Conservation (phyloP, 2,113 vertebrate species). For the Psilopsiagon aurifrons region DNA sequence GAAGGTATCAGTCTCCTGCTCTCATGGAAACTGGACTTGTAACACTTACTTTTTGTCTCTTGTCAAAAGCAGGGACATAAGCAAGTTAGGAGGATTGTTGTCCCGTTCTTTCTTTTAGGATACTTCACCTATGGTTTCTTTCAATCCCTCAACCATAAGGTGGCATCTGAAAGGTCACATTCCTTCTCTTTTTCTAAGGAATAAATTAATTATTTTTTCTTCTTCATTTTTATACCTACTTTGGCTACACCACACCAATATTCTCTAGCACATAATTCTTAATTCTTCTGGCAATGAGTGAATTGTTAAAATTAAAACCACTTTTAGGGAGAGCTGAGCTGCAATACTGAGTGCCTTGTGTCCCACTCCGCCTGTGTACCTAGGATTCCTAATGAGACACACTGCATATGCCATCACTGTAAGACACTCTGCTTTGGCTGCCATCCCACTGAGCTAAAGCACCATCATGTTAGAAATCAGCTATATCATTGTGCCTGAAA, state of each 20-base stretch:
- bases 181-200: not conserved
- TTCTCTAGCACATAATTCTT: not conserved
- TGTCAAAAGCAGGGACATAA: not conserved
- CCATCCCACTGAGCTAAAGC: not conserved
- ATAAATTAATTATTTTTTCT: rapidly evolving
- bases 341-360: not conserved
- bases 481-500: not conserved
- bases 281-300: not conserved
- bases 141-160: not conserved
- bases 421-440: not conserved
- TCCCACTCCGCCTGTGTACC: not conserved
- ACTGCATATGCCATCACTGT: not conserved
- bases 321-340: not conserved
- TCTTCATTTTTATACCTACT: not conserved
- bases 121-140: not conserved
- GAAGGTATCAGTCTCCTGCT: not conserved
- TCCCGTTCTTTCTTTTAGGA: not conserved
- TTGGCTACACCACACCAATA: not conserved
- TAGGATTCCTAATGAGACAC: not conserved
- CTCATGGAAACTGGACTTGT: not conserved
- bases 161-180: not conserved
- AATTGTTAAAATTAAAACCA: not conserved
- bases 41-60: not conserved
- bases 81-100: not conserved
- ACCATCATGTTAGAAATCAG: not conserved